These are phyloP conservation scores for Lasioglossum albipes DNA, from an alignment of 1,140 invertebrate genomes.

Conservation along the genomic window DNA sequence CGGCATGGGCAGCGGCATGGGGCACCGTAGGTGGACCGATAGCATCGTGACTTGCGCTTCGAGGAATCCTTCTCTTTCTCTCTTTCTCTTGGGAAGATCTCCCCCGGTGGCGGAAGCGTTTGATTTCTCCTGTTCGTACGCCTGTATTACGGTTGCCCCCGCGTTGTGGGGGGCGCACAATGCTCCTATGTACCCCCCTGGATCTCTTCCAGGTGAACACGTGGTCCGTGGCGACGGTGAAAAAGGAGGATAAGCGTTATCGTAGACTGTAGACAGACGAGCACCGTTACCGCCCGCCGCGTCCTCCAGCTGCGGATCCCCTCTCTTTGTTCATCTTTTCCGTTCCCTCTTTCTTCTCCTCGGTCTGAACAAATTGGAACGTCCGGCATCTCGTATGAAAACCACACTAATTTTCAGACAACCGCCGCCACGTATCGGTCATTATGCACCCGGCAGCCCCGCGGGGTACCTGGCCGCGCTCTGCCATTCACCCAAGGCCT, in stretches of 20 bases:
- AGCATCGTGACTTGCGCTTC: conserved; percentile 56
- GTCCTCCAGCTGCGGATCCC: conserved; percentile 32
- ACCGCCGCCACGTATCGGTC: conserved; percentile 1
- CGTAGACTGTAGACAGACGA: conserved; percentile 4
- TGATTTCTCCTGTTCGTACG: conserved; percentile 45
- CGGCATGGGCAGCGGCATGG: no score
- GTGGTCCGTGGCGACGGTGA: conserved; percentile 17
- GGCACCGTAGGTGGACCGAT: conserved; percentile 51
- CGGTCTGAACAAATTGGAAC: conserved; percentile 45
- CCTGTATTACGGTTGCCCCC: conserved; percentile 40
- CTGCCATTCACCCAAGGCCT: background rate
- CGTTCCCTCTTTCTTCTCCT: background rate
- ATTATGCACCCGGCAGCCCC: conserved; percentile 18
- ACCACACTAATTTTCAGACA: conserved; percentile 45
- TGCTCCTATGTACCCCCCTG: conserved; percentile 16
- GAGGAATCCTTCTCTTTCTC: conserved; percentile 33
- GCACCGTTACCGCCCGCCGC: conserved; percentile 43
- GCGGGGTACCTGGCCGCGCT: conserved; percentile 12
- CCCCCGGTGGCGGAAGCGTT: conserved; percentile 41
- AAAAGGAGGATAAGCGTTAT: conserved; percentile 40
- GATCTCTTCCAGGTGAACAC: conserved; percentile 37
- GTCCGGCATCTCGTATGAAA: conserved; percentile 34
- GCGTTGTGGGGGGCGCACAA: conserved; percentile 37
- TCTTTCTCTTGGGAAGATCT: conserved; percentile 16
- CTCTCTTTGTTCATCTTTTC: no score